A percentile compares a stretch with the other conserved stretches of the same genome.
phyloP scores from a whole-genome alignment of 2,888 invertebrate species.

The Brachyptera putata region DNA sequence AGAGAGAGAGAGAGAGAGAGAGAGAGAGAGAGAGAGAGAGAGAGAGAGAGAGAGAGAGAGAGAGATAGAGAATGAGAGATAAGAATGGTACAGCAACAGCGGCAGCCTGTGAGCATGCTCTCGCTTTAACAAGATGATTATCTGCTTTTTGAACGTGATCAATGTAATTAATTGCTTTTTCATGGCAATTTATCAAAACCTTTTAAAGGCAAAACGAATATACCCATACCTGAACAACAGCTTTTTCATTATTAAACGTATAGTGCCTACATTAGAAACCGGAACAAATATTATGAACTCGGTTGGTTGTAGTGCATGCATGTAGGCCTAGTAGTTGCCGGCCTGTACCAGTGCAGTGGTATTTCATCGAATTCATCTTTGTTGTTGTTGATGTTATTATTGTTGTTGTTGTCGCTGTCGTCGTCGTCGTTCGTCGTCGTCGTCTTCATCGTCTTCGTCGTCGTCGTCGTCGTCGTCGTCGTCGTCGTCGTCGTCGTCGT shows the following conservation, averaged over 20 bases:
- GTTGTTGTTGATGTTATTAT: too few species aligned
- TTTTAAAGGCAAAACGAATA: conserved; percentile 13
- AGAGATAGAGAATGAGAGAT: too few species aligned
- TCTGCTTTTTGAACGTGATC: conserved; percentile 30
- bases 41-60: too few species aligned
- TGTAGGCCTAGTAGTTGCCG: too few species aligned
- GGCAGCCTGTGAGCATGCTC: background rate
- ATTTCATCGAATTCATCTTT: too few species aligned
- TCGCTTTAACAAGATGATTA: conserved; percentile 27
- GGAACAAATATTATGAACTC: background rate
- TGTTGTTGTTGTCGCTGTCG: too few species aligned
- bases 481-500: too few species aligned
- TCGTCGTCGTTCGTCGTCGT: too few species aligned
- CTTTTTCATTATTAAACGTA: background rate
- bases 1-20: background rate
- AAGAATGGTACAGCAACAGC: conserved; percentile 12
- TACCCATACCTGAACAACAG: background rate
- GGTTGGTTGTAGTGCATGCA: too few species aligned
- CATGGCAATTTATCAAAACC: conserved; percentile 23
- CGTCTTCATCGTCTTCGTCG: too few species aligned
- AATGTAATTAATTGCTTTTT: conserved; percentile 29
- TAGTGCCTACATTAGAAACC: background rate
- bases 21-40: conserved; percentile 12
- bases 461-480: too few species aligned
- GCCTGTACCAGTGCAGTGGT: too few species aligned